Percentiles rank a stretch among this genome's conserved stretches.
These are phyloP conservation scores for Scaptomyza caliginosa DNA, from an alignment of 2,888 invertebrate species.

Conservation along the genomic window DNA sequence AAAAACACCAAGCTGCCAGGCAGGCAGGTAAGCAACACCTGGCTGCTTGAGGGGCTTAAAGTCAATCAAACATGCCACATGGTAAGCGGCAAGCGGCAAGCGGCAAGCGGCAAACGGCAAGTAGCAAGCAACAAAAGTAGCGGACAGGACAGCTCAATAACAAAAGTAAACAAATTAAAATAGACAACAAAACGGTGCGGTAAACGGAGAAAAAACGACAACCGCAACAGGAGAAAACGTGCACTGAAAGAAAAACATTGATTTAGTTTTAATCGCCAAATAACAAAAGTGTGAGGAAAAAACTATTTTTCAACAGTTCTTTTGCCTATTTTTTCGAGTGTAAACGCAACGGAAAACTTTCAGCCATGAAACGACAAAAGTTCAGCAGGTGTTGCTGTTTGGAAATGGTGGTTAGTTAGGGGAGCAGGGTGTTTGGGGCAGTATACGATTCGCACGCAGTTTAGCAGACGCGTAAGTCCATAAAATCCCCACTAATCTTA, in stretches of 20 bases:
- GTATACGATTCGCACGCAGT: constrained; percentile 64
- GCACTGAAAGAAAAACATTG: not conserved
- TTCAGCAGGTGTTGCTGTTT: constrained; percentile 62
- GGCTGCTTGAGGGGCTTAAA: constrained; percentile 50
- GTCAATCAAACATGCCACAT: constrained; percentile 67
- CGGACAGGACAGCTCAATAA: constrained; percentile 69
- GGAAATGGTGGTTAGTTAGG: not conserved
- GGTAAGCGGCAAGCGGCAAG: constrained; percentile 10
- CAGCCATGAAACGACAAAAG: constrained; percentile 71
- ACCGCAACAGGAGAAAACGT: constrained; percentile 36
- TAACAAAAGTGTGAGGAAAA: too few species aligned
- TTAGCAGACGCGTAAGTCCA: constrained; percentile 72
- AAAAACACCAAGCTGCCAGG: constrained; percentile 17
- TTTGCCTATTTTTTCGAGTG: not conserved
- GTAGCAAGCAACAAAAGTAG: constrained; percentile 4
- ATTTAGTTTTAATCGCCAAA: too few species aligned
- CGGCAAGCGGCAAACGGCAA: not conserved
- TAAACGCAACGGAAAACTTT: constrained; percentile 49
- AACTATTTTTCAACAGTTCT: not conserved
- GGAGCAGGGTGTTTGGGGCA: constrained; percentile 1
- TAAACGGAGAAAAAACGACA: constrained; percentile 53
- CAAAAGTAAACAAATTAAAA: constrained; percentile 80
- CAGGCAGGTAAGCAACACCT: constrained; percentile 9
- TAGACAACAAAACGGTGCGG: constrained; percentile 61
- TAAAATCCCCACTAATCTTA: constrained; percentile 78